A percentile compares a stretch with the other conserved stretches of the same genome.
phyloP scores from a whole-genome alignment of 2,888 invertebrate species.

The Standfussiana lucernea region DNA sequence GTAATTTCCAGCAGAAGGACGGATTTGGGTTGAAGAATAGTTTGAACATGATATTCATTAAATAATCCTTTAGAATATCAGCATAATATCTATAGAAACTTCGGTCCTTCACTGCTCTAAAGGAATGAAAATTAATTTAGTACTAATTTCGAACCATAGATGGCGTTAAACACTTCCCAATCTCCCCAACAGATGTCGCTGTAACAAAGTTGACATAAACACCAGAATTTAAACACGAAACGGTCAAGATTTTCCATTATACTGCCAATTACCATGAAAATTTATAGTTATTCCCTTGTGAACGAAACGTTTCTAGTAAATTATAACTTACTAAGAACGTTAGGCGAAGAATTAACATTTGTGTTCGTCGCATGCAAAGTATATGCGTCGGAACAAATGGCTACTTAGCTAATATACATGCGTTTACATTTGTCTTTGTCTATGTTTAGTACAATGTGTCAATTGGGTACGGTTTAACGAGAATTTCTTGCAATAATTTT shows the following conservation, averaged over 20 bases:
- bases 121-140: background rate
- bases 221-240: slow-evolving; percentile 28
- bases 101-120: background rate
- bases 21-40: background rate
- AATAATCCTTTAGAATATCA: background rate
- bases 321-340: slow-evolving; percentile 61
- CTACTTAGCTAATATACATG: slow-evolving; percentile 46
- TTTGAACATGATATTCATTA: background rate
- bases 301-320: too few relatives aligned
- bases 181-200: slow-evolving; percentile 43
- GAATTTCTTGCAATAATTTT: slow-evolving; percentile 26
- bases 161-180: slow-evolving; percentile 43
- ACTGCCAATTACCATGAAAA: slow-evolving; percentile 57
- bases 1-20: background rate
- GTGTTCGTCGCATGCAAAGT: slow-evolving; percentile 52
- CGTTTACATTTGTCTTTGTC: slow-evolving; percentile 38
- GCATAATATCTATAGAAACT: background rate
- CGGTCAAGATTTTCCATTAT: slow-evolving; percentile 48
- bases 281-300: slow-evolving; percentile 62
- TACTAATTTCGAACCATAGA: slow-evolving; percentile 11
- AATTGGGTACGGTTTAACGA: background rate
- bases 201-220: slow-evolving; percentile 28
- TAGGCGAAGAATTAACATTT: slow-evolving; percentile 57
- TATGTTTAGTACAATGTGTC: slow-evolving; percentile 24
- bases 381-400: slow-evolving; percentile 40